phyloP scores from a whole-genome alignment of 2,888 invertebrate genomes.

The Perizoma flavofasciatum region DNA sequence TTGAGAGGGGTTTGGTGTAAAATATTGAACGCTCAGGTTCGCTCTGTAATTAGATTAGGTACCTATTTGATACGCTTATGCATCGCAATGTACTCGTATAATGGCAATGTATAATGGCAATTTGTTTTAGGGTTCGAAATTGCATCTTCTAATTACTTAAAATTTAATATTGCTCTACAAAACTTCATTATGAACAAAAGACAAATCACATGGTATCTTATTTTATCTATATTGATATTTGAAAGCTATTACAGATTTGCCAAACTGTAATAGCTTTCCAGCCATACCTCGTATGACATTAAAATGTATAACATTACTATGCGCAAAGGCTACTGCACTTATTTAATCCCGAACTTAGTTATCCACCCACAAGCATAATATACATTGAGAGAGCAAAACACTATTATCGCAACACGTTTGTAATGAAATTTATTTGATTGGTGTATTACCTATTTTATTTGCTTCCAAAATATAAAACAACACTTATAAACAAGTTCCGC shows the following conservation, averaged over 20 bases:
- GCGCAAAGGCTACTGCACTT: constrained; percentile 5
- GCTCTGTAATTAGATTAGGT: constrained; percentile 56
- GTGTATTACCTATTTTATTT: constrained; percentile 69
- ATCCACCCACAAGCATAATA: constrained; percentile 57
- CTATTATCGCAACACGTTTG: constrained; percentile 59
- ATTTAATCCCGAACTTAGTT: constrained; percentile 35
- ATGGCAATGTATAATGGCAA: constrained; percentile 32
- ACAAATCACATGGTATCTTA: too few species aligned
- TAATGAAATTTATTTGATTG: constrained; percentile 63
- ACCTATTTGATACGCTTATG: constrained; percentile 55
- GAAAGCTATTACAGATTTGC: too few species aligned
- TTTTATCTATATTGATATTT: too few species aligned
- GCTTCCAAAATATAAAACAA: constrained; percentile 60
- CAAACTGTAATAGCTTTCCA: too few species aligned
- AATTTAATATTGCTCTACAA: not conserved
- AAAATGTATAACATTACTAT: too few species aligned
- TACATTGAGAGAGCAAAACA: constrained; percentile 49
- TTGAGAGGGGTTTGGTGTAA: constrained; percentile 71
- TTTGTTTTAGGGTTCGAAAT: constrained; percentile 16
- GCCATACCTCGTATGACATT: too few species aligned
- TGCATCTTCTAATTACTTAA: too few species aligned
- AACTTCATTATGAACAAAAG: too few species aligned
- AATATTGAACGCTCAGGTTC: constrained; percentile 61
- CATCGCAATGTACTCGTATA: constrained; percentile 44
- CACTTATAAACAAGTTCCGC: constrained; percentile 59